phyloP scores from a whole-genome alignment of 2,113 vertebrate genomes.

The Anseranas semipalmata region DNA sequence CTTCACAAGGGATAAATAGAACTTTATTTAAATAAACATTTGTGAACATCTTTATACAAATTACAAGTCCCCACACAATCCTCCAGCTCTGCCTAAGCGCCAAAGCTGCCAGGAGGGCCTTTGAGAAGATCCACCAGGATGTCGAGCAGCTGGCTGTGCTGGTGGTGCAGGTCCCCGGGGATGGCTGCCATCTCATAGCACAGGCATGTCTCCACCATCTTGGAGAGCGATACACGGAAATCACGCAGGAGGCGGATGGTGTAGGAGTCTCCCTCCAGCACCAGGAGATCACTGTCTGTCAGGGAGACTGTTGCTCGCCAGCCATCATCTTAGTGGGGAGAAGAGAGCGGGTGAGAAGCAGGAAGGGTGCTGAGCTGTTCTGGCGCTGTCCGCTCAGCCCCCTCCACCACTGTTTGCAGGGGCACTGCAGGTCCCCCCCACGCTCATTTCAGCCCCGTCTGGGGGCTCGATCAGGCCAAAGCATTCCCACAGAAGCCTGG shows the following conservation, averaged over 20 bases:
- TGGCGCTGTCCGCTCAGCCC: not conserved
- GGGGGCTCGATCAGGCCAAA: fast-evolving
- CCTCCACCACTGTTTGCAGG: fast-evolving
- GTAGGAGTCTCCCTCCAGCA: conserved; percentile 82
- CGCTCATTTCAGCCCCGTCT: fast-evolving
- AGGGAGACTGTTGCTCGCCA: conserved; percentile 86
- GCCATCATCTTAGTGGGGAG: conserved; percentile 75
- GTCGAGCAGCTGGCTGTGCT: conserved; percentile 86
- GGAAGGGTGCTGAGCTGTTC: fast-evolving
- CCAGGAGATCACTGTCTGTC: conserved; percentile 83
- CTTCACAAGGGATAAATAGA: conserved; percentile 86
- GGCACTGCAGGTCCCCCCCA: not conserved
- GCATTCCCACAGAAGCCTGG: not conserved
- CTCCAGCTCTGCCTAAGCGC: conserved; percentile 57
- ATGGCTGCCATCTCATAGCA: conserved; percentile 73
- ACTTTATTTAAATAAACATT: conserved; percentile 88
- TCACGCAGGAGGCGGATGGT: conserved; percentile 88
- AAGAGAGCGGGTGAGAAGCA: not conserved
- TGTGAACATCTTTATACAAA: conserved; percentile 82
- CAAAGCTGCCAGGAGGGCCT: conserved; percentile 78
- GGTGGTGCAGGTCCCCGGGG: conserved; percentile 72
- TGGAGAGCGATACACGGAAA: conserved; percentile 88
- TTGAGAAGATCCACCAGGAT: conserved; percentile 90
- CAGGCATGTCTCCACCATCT: conserved; percentile 90
- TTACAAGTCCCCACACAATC: conserved; percentile 76